Conservation (phyloP, 92 coral and sea anemone species). For the Desmophyllum pertusum region DNA sequence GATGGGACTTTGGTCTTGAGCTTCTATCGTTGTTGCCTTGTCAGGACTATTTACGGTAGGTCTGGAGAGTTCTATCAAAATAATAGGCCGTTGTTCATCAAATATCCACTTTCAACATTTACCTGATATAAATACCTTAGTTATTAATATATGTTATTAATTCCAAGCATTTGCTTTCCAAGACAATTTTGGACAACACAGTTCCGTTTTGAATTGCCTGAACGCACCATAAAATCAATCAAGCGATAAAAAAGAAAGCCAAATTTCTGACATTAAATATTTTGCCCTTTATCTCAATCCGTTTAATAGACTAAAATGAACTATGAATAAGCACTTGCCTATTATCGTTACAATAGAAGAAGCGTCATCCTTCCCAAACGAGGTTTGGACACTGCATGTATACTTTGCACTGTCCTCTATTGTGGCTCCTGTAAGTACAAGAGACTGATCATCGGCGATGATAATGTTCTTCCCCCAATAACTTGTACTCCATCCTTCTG, state of each 20-base stretch:
- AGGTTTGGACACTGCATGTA: neutral
- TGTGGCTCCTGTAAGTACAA: neutral
- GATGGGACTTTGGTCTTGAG: slow-evolving; percentile 58
- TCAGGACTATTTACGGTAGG: slow-evolving; percentile 37
- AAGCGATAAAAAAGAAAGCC: neutral
- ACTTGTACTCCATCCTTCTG: neutral
- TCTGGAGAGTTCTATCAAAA: slow-evolving; percentile 29
- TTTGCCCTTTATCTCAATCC: neutral
- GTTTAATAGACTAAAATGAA: neutral
- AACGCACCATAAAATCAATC: neutral
- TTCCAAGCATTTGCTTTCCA: no score
- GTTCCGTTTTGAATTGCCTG: neutral
- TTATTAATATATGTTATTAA: no score
- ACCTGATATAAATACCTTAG: neutral
- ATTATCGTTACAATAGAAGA: neutral
- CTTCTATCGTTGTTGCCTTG: slow-evolving; percentile 24
- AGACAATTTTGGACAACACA: neutral
- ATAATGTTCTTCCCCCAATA: neutral
- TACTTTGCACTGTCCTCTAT: neutral
- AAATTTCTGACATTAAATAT: neutral
- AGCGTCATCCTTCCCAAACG: neutral
- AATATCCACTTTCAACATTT: neutral
- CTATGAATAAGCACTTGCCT: neutral
- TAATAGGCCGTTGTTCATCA: neutral
- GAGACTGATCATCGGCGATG: neutral